phyloP scores from a whole-genome alignment of 1,140 invertebrate species.

The Lutraria rhynchaena region DNA sequence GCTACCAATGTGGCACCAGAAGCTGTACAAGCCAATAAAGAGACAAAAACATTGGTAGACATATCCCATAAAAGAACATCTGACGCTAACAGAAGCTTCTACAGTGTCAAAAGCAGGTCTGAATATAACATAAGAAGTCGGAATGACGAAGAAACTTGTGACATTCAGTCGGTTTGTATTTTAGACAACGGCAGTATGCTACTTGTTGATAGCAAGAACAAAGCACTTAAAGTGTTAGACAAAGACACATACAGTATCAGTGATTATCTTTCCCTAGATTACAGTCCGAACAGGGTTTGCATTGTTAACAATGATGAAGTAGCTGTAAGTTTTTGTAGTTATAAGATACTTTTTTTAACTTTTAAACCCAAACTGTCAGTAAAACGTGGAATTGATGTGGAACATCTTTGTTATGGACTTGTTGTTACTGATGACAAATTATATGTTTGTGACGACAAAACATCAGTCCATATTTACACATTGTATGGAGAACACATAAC shows the following conservation, averaged over 20 bases:
- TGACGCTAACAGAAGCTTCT: no score
- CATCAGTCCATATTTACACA: no score
- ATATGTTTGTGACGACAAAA: no score
- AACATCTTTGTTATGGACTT: background rate
- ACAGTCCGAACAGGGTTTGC: background rate
- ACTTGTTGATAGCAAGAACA: background rate
- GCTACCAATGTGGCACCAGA: no score
- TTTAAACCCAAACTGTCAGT: background rate
- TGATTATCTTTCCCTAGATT: background rate
- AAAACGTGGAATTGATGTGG: background rate
- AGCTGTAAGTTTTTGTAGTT: background rate
- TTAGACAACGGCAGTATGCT: constrained; percentile 1
- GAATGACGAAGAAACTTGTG: background rate
- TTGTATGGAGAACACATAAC: no score
- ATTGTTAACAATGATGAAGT: background rate
- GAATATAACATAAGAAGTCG: background rate
- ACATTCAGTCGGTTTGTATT: background rate
- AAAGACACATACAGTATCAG: background rate
- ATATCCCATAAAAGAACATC: no score
- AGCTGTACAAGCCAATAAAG: no score
- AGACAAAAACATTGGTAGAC: no score
- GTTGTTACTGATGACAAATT: no score
- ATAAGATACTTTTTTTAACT: background rate
- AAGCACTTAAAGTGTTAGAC: background rate
- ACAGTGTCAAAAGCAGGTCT: background rate